Base-by-base conservation (phyloP, 2,888 invertebrate genomes). In the Cerastis leucographa region DNA sequence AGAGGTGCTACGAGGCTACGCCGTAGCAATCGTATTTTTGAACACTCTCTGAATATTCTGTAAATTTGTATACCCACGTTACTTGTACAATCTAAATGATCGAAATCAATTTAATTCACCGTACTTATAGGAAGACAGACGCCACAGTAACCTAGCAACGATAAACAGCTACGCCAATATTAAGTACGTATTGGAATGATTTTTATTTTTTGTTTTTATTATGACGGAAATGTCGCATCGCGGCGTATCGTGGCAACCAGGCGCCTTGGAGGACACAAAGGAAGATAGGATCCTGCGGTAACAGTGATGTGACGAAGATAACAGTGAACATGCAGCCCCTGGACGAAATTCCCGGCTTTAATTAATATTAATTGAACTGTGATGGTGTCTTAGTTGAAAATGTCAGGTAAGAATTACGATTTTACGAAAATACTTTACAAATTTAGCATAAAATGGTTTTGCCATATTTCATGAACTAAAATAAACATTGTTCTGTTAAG, bases 231-330 rank as follows among this genome's bases (percentile, higher is more conserved):
- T 95, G 96, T 93, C 95, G 96, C 95, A 95, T 89, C 92, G 91
- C 89, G 89, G 89, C 92, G 94, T 94, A 90, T 88, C 96, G 89
- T 95, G 94, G 96, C 95, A 96, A 96, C 96, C 87, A 79, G 71
- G 54, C 69, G 78, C 65, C 80, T 85, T 76, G 82, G 85, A 84
- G 86, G 88, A 83, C 82, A 91, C 90, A 89, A 90, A 90, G 89
- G 87, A 88, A 81, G 61, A 29, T 56, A 73, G 69, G 56, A 78
- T 85, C 87, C 86, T 81, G 76, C 87, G 86, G 80, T 81, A 79
- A 85, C 76, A 80, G 70, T 14, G 11, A 85, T 71, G 62, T 64
- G 51, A 71, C 7, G 25, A 49, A 44, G 22, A 7, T 46, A 12
- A 25, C 29, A 54, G 51, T 46, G 62, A 64, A 9, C 14, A 80